Base-by-base conservation (phyloP, 1,140 invertebrate genomes). In the Leptinotarsa undecemlineata region DNA sequence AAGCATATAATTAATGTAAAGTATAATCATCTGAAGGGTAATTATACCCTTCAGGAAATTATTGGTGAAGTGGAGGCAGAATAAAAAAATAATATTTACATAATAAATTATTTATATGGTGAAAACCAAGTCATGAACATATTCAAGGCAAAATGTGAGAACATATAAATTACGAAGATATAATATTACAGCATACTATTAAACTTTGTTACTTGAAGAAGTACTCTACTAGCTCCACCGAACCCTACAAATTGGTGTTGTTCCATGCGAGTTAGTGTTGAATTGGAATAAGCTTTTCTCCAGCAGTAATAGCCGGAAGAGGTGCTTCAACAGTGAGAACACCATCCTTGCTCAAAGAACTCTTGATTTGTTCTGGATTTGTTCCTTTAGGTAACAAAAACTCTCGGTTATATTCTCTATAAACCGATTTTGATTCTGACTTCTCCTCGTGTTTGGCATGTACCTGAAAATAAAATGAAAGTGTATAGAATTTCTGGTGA, bases 391-490 rank as follows among this genome's bases (percentile, higher is more conserved):
- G 96, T 82, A 98, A 86, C 83, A 97, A 87, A 88, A 98, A 98
- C 88, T 98, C 96, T 75, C 96, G 90, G 85, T 97, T 98, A 90
- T 97, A 98, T 85, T 98, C 96, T 85, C 96, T 91, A 89, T 96
- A 98, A 3, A 97, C 95, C 23, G 94, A 95, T 88, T 96, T 96
- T 80, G 93, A 96, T 84, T 97, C 96, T 48, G 93, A 91, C 85
- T 97, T 97, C 86, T 98, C 96, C 86, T 98, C 96, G 85, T 98
- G 96, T 87, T 97, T 97, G 71, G 96, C 96, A 84, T 97, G 95
- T 19, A 98, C 96, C 95, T 97, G 87, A 68, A 90, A 87, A 57
- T 78, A 78, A 81, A 73, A 66, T 74, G 74, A 72, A 77, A n/a
- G 17, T 11, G 3, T 33, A 33, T 42, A 42, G 33, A 42, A 42